A percentile compares a stretch with the other conserved stretches of the same genome.
Conservation (phyloP, 2,797 vertebrate species). For the Pseudochirops cupreus region DNA sequence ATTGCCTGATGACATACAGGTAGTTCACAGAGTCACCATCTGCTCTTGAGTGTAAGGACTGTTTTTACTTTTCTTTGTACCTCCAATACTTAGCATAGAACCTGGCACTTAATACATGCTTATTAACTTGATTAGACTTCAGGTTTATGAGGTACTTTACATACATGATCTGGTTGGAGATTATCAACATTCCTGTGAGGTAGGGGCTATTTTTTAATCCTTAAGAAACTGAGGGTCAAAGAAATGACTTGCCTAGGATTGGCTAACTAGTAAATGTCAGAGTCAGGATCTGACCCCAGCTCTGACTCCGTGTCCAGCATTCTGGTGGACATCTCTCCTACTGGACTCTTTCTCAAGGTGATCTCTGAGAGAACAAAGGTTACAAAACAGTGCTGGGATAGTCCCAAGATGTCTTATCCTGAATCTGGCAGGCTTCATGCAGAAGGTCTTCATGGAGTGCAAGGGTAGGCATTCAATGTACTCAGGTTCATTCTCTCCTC, state of each 20-base stretch:
- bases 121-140: background rate
- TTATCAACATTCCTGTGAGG: background rate
- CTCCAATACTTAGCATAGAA: background rate
- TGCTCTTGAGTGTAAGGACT: background rate
- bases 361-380: background rate
- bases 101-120: background rate
- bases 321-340: background rate
- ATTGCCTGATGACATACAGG: background rate
- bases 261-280: background rate
- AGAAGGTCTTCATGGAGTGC: background rate
- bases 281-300: background rate
- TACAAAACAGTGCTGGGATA: conserved; percentile 4
- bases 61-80: background rate
- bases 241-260: background rate
- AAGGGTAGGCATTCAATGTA: background rate
- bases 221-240: background rate
- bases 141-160: background rate
- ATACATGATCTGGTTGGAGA: background rate
- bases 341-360: background rate
- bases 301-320: background rate
- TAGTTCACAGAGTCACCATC: background rate
- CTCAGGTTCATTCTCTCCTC: background rate
- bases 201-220: background rate
- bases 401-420: background rate
- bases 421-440: background rate